Conservation (phyloP, 2,888 invertebrate genomes). For the Liodrosophila aerea region DNA sequence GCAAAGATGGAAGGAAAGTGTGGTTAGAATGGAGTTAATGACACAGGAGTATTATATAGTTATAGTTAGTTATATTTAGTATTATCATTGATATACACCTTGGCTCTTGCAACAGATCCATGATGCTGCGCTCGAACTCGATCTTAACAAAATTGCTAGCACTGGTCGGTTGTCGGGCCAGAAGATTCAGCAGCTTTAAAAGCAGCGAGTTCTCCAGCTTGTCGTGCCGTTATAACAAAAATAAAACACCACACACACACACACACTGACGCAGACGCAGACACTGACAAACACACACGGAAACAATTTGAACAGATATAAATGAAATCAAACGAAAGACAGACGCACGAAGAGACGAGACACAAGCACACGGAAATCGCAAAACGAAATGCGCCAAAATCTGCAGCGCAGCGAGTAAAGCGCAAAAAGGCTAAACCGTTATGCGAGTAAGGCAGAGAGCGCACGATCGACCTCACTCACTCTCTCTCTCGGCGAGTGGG, state of each 20-base stretch:
- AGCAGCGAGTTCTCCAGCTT: conserved; percentile 75
- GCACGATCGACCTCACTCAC: conserved; percentile 13
- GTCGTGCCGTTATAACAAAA: conserved; percentile 44
- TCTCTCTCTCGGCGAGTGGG: no score
- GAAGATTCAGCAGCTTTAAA: conserved; percentile 69
- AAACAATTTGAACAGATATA: no score
- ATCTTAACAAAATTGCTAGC: conserved; percentile 73
- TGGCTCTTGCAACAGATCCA: conserved; percentile 80
- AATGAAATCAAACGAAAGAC: conserved; percentile 15
- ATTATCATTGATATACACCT: conserved; percentile 46
- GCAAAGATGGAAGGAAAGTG: conserved; percentile 83
- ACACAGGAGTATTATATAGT: conserved; percentile 2
- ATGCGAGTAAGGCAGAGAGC: neutral
- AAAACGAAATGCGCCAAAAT: conserved; percentile 70
- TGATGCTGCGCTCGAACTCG: conserved; percentile 81
- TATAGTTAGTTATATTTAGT: neutral
- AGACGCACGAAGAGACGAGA: conserved; percentile 28
- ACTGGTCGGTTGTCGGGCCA: conserved; percentile 59
- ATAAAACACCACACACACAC: conserved; percentile 21
- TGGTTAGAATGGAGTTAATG: conserved; percentile 26
- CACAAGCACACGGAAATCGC: conserved; percentile 55
- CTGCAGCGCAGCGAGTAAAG: conserved; percentile 39
- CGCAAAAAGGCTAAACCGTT: conserved; percentile 39
- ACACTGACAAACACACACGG: neutral
- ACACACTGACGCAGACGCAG: conserved; percentile 7